Conservation (phyloP, 64 coral and sea anemone genomes). For the Actinia tenebrosa region DNA sequence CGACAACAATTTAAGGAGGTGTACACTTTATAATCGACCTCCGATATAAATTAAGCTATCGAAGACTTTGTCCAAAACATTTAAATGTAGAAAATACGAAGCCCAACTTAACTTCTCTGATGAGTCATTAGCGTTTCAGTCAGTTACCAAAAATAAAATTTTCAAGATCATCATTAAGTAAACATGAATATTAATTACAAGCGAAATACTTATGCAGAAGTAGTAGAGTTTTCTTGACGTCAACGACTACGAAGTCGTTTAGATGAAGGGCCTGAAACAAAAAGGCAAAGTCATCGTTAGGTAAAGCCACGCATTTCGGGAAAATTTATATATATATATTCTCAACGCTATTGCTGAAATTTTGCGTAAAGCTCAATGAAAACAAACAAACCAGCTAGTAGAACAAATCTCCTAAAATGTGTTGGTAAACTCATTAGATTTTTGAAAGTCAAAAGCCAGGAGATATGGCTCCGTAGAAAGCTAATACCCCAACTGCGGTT, state of each 20-base stretch:
- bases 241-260: slow-evolving; percentile 83
- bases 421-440: slow-evolving; percentile 16
- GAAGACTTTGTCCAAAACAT: neutral
- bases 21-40: neutral
- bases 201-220: slow-evolving; percentile 91
- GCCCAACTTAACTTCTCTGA: neutral
- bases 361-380: neutral
- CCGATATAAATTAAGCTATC: neutral
- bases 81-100: neutral
- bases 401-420: slow-evolving; percentile 61
- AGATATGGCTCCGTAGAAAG: slow-evolving; percentile 7
- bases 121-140: neutral
- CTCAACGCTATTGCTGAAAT: neutral
- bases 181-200: slow-evolving; percentile 16
- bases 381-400: neutral
- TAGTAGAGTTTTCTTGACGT: slow-evolving; percentile 78
- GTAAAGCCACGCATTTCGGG: neutral
- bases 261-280: slow-evolving; percentile 73
- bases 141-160: slow-evolving; percentile 2
- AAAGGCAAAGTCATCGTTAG: slow-evolving; percentile 30
- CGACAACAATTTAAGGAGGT: neutral
- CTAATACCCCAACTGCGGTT: slow-evolving; percentile 8
- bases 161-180: neutral
- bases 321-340: neutral
- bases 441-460: slow-evolving; percentile 4